Conservation (phyloP, 2,797 vertebrate genomes). For the Champsocephalus esox region DNA sequence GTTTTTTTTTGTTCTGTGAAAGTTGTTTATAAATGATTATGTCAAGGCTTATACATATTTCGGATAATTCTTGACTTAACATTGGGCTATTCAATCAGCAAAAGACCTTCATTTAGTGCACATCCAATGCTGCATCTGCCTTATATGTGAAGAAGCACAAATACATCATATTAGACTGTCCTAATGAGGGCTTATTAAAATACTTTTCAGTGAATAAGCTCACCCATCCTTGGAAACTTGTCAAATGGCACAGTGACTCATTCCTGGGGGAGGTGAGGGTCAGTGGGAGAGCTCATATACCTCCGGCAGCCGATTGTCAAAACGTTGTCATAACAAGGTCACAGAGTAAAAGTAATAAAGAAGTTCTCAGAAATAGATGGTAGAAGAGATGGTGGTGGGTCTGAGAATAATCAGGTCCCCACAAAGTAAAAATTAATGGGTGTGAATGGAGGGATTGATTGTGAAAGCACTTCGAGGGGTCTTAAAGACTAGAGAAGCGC, state of each 20-base stretch:
- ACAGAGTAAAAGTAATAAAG: constrained; percentile 56
- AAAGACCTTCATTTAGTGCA: constrained; percentile 15
- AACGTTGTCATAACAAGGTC: constrained; percentile 67
- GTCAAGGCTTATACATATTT: not conserved
- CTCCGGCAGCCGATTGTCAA: constrained; percentile 65
- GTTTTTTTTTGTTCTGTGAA: not conserved
- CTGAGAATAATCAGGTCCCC: constrained; percentile 22
- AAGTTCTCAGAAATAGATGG: constrained; percentile 41
- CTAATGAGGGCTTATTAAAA: constrained; percentile 42
- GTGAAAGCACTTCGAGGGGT: not conserved
- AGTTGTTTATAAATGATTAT: constrained; percentile 11
- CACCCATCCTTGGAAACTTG: constrained; percentile 44
- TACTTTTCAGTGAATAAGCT: constrained; percentile 42
- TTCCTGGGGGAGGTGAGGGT: constrained; percentile 58
- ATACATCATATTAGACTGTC: constrained; percentile 32
- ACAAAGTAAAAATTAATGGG: not conserved
- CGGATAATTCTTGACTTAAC: constrained; percentile 19
- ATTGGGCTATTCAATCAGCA: constrained; percentile 28
- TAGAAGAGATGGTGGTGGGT: constrained; percentile 13
- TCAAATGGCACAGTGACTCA: constrained; percentile 61
- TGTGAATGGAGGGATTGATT: no score
- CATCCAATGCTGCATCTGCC: constrained; percentile 19
- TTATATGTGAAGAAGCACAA: constrained; percentile 39
- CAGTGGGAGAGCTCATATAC: constrained; percentile 57
- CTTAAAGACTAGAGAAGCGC: no score